Conservation (phyloP, 2,113 vertebrate species). For the Oostethus manadensis region DNA sequence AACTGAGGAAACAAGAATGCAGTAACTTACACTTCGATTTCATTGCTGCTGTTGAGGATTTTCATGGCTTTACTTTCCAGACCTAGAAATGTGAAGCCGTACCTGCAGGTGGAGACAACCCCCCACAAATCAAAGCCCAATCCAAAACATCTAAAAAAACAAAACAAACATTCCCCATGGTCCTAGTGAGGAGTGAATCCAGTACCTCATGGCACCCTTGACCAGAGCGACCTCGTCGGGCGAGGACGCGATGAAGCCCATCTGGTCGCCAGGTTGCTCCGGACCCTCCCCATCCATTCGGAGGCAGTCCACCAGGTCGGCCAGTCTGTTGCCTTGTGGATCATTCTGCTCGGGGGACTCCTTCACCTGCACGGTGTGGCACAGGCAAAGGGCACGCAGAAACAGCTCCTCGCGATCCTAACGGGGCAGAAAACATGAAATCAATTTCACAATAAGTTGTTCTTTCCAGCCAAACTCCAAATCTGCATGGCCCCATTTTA, state of each 20-base stretch:
- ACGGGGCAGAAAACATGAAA: background rate
- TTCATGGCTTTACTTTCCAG: conserved; percentile 82
- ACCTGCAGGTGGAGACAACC: conserved; percentile 77
- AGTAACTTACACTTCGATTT: conserved; percentile 84
- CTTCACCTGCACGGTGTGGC: conserved; percentile 91
- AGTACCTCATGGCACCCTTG: conserved; percentile 88
- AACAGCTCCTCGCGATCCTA: conserved; percentile 91
- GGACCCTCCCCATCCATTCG: conserved; percentile 24
- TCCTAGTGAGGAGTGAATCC: background rate
- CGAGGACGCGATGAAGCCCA: conserved; percentile 86
- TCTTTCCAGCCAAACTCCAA: background rate
- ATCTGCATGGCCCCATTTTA: too few relatives aligned
- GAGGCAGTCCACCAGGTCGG: conserved; percentile 47
- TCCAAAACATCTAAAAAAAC: too few relatives aligned
- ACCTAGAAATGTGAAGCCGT: conserved; percentile 94
- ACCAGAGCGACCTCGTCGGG: conserved; percentile 94
- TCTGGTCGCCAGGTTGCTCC: conserved; percentile 27
- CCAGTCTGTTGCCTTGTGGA: conserved; percentile 37
- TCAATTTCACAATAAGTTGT: background rate
- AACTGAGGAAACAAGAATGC: background rate
- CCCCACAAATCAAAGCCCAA: conserved; percentile 28
- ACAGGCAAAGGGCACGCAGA: conserved; percentile 89
- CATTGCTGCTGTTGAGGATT: conserved; percentile 84
- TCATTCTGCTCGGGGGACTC: conserved; percentile 64
- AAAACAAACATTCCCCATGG: background rate